Conservation (phyloP, 2,888 invertebrate species). For the Salticus scenicus region DNA sequence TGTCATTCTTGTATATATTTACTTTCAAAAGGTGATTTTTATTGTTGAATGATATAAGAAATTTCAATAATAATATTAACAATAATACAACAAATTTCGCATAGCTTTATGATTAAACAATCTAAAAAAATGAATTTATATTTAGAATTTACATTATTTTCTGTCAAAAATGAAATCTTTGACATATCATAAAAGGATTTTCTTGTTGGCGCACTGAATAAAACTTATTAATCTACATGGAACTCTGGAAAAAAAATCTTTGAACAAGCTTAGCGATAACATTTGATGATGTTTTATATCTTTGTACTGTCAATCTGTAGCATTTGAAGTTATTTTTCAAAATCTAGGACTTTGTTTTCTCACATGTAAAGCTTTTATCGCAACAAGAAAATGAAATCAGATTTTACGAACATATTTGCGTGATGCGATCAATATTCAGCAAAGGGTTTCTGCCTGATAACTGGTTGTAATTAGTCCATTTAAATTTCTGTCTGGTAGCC, state of each 20-base stretch:
- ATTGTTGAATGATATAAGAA: too few relatives aligned
- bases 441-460: not conserved
- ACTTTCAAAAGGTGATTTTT: too few relatives aligned
- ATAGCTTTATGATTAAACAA: too few relatives aligned
- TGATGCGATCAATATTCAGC: slow-evolving; percentile 1
- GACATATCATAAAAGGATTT: not conserved
- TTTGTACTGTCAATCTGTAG: not conserved
- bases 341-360: not conserved
- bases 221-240: not conserved
- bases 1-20: too few relatives aligned
- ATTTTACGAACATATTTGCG: not conserved
- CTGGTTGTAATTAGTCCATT: not conserved
- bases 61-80: too few relatives aligned
- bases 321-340: not conserved
- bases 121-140: too few relatives aligned
- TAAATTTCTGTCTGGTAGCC: not conserved
- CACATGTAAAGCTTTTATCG: not conserved
- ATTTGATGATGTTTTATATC: slow-evolving; percentile 5
- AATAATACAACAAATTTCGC: too few relatives aligned
- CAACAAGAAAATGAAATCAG: not conserved
- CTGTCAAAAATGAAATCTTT: not conserved
- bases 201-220: not conserved
- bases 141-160: too few relatives aligned
- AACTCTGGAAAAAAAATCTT: too few relatives aligned
- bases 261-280: not conserved